Percentiles rank a stretch among this genome's conserved stretches.
These are phyloP conservation scores for Squalus acanthias DNA, from an alignment of 2,797 vertebrate species.

Conservation along the genomic window DNA sequence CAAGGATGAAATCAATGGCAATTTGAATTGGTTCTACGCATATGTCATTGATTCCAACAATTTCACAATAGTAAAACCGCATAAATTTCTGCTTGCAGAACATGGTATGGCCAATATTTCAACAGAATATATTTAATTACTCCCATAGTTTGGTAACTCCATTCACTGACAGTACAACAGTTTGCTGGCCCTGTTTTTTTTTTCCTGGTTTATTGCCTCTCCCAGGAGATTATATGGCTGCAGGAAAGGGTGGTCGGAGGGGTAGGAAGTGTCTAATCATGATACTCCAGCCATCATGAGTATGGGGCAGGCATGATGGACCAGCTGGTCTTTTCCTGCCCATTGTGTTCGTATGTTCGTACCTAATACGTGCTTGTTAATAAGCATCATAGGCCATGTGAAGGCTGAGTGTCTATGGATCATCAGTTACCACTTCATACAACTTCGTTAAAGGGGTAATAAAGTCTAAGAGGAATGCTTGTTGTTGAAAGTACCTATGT, in stretches of 20 bases:
- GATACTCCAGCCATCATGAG: not conserved
- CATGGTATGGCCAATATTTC: constrained; percentile 44
- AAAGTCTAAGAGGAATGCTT: not conserved
- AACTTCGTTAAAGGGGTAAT: not conserved
- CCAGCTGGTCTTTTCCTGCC: not conserved
- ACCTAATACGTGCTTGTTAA: not conserved
- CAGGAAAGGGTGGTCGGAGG: not conserved
- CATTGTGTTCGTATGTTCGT: not conserved
- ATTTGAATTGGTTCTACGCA: rapidly evolving
- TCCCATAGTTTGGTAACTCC: not conserved
- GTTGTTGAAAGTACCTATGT: no score
- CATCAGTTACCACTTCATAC: not conserved
- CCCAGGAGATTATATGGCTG: not conserved
- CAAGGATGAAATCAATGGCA: constrained; percentile 40
- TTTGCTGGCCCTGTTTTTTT: no score
- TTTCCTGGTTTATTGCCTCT: not conserved
- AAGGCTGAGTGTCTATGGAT: not conserved
- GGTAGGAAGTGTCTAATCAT: not conserved
- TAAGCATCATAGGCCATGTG: not conserved
- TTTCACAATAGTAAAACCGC: not conserved
- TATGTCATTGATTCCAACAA: not conserved
- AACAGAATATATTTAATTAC: not conserved
- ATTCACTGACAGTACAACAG: not conserved
- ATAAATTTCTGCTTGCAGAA: not conserved
- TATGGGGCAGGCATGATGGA: not conserved